Evolutionary conservation across 2,888 invertebrate species (phyloP).

Genomic region (Cosmorhoe ocellata): DNA sequence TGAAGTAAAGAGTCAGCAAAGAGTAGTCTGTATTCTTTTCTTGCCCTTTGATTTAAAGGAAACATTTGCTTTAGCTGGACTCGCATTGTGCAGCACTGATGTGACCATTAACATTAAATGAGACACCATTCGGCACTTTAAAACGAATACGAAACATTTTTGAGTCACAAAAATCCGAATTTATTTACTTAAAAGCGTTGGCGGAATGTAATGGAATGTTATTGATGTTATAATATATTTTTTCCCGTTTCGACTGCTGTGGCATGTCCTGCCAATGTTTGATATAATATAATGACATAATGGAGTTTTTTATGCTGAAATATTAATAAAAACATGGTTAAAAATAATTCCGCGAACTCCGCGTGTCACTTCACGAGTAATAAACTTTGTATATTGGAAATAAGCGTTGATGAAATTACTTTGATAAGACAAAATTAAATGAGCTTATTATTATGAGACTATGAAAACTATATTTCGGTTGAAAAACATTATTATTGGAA

Average conservation of each 20-base stretch:
- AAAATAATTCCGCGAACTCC: conserved; percentile 44
- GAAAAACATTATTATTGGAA: not conserved
- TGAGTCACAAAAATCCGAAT: conserved; percentile 30
- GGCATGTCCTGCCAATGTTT: conserved; percentile 23
- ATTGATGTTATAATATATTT: conserved; percentile 38
- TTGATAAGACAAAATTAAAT: conserved; percentile 52
- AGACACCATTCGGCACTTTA: conserved; percentile 13
- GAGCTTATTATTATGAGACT: not conserved
- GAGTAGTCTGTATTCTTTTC: conserved; percentile 45
- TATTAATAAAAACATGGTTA: conserved; percentile 37
- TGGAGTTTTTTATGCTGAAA: conserved; percentile 24
- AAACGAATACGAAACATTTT: conserved; percentile 26
- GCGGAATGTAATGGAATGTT: conserved; percentile 38
- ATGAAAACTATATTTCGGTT: conserved; percentile 1
- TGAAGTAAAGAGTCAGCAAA: conserved; percentile 40
- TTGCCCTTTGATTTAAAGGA: conserved; percentile 41
- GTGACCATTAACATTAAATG: conserved; percentile 20
- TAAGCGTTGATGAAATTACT: conserved; percentile 58
- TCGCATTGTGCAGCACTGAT: conserved; percentile 2
- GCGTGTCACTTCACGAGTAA: conserved; percentile 46
- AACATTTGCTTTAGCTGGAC: conserved; percentile 16
- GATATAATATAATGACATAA: conserved; percentile 37
- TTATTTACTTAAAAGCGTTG: conserved; percentile 32
- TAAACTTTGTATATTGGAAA: conserved; percentile 51
- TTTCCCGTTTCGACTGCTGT: conserved; percentile 12